phyloP scores from a whole-genome alignment of 35 echinoderm and acorn worm genomes.

The Eucidaris tribuloides region DNA sequence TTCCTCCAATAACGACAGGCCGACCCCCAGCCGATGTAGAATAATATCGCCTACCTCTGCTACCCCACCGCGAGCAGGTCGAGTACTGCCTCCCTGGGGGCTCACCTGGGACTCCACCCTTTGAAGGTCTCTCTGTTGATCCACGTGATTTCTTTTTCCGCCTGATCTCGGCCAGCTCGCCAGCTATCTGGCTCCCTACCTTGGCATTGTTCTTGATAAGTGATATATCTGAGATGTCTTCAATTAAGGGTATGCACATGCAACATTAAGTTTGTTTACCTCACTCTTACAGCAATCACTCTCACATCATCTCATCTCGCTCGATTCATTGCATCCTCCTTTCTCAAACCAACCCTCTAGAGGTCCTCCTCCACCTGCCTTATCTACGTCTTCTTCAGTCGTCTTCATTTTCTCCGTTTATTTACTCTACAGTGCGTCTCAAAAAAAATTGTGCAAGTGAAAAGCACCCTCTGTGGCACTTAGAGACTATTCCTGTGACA shows the following conservation, averaged over 20 bases:
- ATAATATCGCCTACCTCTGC: background rate
- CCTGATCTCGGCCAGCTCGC: slow-evolving; percentile 64
- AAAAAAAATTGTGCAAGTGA: too few relatives aligned
- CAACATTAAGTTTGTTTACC: background rate
- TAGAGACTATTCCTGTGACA: too few relatives aligned
- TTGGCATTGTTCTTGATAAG: slow-evolving; percentile 88
- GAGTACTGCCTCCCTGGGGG: background rate
- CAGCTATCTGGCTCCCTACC: slow-evolving; percentile 81
- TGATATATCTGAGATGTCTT: slow-evolving; percentile 51
- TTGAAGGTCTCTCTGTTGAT: background rate
- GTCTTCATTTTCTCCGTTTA: too few relatives aligned
- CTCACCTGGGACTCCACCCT: background rate
- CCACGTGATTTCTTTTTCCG: background rate
- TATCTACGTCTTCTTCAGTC: too few relatives aligned
- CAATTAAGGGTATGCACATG: background rate
- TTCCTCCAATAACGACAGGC: slow-evolving; percentile 87
- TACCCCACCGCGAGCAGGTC: background rate
- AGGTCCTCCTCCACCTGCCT: too few relatives aligned
- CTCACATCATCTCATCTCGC: too few relatives aligned
- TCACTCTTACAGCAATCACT: background rate
- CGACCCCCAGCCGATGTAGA: slow-evolving; percentile 6
- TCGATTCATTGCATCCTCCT: too few relatives aligned
- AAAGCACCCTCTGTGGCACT: too few relatives aligned
- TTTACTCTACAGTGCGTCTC: too few relatives aligned
- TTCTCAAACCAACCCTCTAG: too few relatives aligned